phyloP scores from a whole-genome alignment of 2,888 invertebrate species.

The Cyaniris semiargus region DNA sequence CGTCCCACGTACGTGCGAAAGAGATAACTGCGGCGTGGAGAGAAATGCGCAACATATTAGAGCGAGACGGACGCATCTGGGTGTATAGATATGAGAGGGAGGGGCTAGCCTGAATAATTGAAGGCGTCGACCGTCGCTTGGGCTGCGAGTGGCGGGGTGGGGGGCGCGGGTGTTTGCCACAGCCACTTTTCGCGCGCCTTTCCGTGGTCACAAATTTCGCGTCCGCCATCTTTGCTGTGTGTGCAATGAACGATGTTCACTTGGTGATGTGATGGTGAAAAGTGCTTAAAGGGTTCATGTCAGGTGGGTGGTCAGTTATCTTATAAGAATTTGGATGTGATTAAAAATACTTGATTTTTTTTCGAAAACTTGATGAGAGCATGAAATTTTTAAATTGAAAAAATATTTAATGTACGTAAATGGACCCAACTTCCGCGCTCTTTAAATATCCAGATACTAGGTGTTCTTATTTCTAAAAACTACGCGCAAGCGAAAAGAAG shows the following conservation, averaged over 20 bases:
- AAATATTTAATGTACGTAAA: neutral
- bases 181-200: conserved; percentile 66
- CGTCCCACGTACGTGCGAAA: conserved; percentile 35
- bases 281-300: conserved; percentile 32
- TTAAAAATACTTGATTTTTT: neutral
- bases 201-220: conserved; percentile 68
- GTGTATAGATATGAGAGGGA: conserved; percentile 51
- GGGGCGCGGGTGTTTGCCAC: conserved; percentile 44
- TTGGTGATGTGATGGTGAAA: conserved; percentile 48
- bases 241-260: conserved; percentile 60
- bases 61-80: conserved; percentile 50
- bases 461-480: too few relatives aligned
- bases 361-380: too few relatives aligned
- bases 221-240: conserved; percentile 52
- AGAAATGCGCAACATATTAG: conserved; percentile 53
- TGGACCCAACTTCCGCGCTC: neutral
- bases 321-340: neutral
- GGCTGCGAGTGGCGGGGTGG: conserved; percentile 53
- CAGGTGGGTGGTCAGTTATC: conserved; percentile 37
- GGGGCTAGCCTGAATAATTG: conserved; percentile 72
- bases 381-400: neutral
- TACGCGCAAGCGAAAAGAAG: too few relatives aligned
- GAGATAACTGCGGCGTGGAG: conserved; percentile 44
- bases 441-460: neutral
- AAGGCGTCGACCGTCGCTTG: conserved; percentile 71